These are phyloP conservation scores for Chymomyza procnemis DNA, from an alignment of 2,888 invertebrate species.

Conservation along the genomic window DNA sequence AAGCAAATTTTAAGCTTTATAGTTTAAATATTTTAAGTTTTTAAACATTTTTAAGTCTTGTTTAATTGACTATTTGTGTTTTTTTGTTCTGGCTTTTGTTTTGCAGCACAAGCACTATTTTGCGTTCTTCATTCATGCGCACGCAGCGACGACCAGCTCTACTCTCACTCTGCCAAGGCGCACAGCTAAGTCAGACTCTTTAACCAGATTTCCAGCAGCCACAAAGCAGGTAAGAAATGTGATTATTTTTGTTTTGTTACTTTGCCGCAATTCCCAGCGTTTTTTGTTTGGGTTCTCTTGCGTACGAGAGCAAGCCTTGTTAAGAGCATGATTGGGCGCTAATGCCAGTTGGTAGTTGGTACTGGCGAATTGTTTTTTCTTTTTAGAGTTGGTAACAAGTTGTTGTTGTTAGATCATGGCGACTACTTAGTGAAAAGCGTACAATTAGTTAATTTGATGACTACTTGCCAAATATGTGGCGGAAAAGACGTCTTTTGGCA, in stretches of 20 bases:
- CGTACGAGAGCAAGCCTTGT: not conserved
- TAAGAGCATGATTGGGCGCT: not conserved
- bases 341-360: not conserved
- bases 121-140: slow-evolving; percentile 34
- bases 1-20: slow-evolving; percentile 2
- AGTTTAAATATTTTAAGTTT: not conserved
- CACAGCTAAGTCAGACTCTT: not conserved
- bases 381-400: not conserved
- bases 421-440: no score
- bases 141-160: not conserved
- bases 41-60: not conserved
- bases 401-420: no score
- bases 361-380: not conserved
- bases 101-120: not conserved
- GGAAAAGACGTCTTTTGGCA: no score
- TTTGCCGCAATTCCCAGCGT: not conserved
- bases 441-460: no score
- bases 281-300: not conserved
- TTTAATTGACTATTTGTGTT: slow-evolving; percentile 5
- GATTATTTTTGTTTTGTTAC: not conserved
- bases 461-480: no score
- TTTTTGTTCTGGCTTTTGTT: slow-evolving; percentile 10
- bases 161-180: not conserved
- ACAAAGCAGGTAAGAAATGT: not conserved
- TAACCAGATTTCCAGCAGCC: not conserved